phyloP scores from a whole-genome alignment of 23 tunicate species.

The Trididemnum nubilum region DNA sequence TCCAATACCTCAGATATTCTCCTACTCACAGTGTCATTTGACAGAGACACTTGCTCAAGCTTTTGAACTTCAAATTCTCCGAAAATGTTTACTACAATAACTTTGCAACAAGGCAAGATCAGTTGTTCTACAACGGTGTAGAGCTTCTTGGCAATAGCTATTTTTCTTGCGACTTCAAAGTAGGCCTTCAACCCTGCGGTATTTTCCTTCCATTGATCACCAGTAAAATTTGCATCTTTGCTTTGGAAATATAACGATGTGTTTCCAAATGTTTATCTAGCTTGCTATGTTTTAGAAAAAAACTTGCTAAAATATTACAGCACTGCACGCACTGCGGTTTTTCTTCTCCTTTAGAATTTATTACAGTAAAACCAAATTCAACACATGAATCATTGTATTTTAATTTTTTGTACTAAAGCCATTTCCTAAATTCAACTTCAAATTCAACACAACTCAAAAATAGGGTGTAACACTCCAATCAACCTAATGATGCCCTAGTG shows the following conservation, averaged over 20 bases:
- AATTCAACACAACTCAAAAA: too few species aligned
- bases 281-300: conserved; percentile 65
- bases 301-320: conserved; percentile 50
- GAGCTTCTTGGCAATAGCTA: conserved; percentile 63
- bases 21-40: conserved; percentile 68
- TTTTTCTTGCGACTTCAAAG: conserved; percentile 60
- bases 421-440: too few species aligned
- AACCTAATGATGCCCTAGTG: too few species aligned
- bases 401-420: not conserved
- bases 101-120: conserved; percentile 60
- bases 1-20: conserved; percentile 58
- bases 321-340: conserved; percentile 61
- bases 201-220: conserved; percentile 57
- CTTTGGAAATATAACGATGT: conserved; percentile 45
- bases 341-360: conserved; percentile 47
- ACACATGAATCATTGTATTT: conserved; percentile 43
- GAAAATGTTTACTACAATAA: conserved; percentile 42
- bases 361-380: conserved; percentile 41
- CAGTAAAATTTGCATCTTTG: conserved; percentile 65
- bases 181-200: conserved; percentile 54
- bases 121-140: conserved; percentile 69
- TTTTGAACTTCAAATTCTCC: conserved; percentile 59
- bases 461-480: too few species aligned
- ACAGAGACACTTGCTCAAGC: conserved; percentile 59
- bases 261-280: conserved; percentile 51